Conservation (phyloP, 1,140 invertebrate genomes). For the Alviniconcha marisindica region DNA sequence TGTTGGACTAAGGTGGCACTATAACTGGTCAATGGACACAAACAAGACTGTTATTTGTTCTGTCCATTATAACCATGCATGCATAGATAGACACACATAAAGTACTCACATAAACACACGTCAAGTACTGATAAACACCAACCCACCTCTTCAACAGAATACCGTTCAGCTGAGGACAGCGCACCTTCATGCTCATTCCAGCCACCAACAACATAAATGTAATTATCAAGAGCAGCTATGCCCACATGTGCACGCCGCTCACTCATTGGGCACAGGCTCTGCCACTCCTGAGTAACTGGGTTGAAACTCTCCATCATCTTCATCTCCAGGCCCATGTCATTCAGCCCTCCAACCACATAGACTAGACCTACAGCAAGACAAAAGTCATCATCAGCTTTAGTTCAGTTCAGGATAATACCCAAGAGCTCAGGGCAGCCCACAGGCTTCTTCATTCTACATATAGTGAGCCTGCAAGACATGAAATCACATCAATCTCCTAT, state of each 20-base stretch:
- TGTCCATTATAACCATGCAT: too few species aligned
- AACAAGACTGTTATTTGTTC: too few species aligned
- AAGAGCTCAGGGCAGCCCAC: too few species aligned
- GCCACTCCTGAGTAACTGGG: conserved; percentile 88
- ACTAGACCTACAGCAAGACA: conserved; percentile 38
- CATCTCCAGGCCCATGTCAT: conserved; percentile 87
- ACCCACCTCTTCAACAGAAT: conserved; percentile 89
- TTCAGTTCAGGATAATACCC: too few species aligned
- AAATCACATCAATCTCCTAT: too few species aligned
- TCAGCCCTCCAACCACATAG: conserved; percentile 68
- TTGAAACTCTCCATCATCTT: conserved; percentile 86
- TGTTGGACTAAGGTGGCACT: too few species aligned
- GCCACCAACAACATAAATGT: conserved; percentile 89
- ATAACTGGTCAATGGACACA: too few species aligned
- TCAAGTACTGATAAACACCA: too few species aligned
- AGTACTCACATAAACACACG: not conserved
- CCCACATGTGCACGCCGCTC: conserved; percentile 91
- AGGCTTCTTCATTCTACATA: too few species aligned
- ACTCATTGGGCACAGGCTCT: conserved; percentile 84
- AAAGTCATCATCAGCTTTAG: too few species aligned
- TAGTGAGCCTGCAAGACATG: too few species aligned
- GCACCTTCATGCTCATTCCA: conserved; percentile 86
- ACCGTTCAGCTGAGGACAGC: conserved; percentile 89
- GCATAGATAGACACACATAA: too few species aligned
- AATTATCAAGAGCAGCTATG: conserved; percentile 88